Evolutionary conservation across 1,140 invertebrate genomes (phyloP).

Genomic region (Linepithema humile): DNA sequence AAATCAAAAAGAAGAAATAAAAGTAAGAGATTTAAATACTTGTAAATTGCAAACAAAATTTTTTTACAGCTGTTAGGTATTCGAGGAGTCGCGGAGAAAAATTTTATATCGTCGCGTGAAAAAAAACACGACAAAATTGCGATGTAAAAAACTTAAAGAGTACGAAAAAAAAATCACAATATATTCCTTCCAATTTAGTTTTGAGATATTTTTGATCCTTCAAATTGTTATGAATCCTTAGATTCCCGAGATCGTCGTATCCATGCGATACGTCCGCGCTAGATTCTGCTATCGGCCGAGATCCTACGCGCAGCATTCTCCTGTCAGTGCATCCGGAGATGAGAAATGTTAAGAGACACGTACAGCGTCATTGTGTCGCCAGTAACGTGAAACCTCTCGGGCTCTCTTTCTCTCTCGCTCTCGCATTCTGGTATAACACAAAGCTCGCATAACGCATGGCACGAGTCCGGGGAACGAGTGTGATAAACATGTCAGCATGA

Average conservation of each 20-base stretch:
- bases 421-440: constrained; percentile 50
- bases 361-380: constrained; percentile 66
- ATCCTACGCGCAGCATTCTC: constrained; percentile 19
- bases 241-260: not conserved
- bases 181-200: not conserved
- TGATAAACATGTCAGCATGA: constrained; percentile 75
- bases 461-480: constrained; percentile 70
- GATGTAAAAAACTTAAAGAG: not conserved
- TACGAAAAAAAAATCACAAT: not conserved
- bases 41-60: no score
- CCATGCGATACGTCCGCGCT: not conserved
- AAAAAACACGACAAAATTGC: not conserved
- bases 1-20: no score
- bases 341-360: constrained; percentile 62
- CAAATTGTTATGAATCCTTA: not conserved
- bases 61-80: not conserved
- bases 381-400: constrained; percentile 67
- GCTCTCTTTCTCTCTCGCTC: constrained; percentile 20
- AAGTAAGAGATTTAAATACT: no score
- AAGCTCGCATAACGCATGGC: constrained; percentile 71
- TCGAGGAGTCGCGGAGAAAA: not conserved
- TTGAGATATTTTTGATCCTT: not conserved
- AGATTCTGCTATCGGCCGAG: not conserved
- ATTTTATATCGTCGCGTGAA: not conserved
- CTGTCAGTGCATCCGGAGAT: constrained; percentile 27